Evolutionary conservation across 1,140 invertebrate genomes (phyloP), one percentile per base, ranked within the genome.

Genomic region (Diabrotica undecimpunctata): DNA sequence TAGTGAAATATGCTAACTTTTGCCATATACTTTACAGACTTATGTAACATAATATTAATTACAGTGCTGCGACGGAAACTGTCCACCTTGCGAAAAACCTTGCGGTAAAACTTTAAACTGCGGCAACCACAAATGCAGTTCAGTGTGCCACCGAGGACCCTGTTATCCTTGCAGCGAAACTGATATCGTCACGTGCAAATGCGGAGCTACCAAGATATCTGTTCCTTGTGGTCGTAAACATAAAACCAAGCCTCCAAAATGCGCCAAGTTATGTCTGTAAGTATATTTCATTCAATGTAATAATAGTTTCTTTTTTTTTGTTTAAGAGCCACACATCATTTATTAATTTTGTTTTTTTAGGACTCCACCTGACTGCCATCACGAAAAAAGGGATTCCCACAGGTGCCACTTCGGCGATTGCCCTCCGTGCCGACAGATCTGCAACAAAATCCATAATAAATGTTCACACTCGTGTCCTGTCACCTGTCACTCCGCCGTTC

Each of bases 91-190:
- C 80, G 93, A 96, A 74, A 94, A 95, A 78, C 80, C 85, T 0
- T 98, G 95, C 81, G 90, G 90, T 7, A 89, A 88, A 76, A 88
- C 85, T 0, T 78, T 97, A 3, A 86, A 87, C 13, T 97, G 95
- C 78, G 88, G 90, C 8, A 91, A 94, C 60, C 95, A 98, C 77
- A 95, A 95, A 79, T 98, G 95, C 77, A 80, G 85, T 8, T 90
- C 88, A 38, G 83, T 90, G 0, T 97, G 94, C 77, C 95, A 97
- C 75, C 86, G 83, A 69, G 95, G 95, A 0, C 90, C 88, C 0
- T 98, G 96, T 72, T 97, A 95, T 80, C 95, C 95, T 0, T 98
- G 95, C 72, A 86, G 87, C 5, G 77, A 88, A 62, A 91, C 88
- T 25, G 88, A 90, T 5, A 84, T 88, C 72, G 84, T 97, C 0